Evolutionary conservation across 2,888 invertebrate genomes (phyloP).

Genomic region (Brachyptera putata): DNA sequence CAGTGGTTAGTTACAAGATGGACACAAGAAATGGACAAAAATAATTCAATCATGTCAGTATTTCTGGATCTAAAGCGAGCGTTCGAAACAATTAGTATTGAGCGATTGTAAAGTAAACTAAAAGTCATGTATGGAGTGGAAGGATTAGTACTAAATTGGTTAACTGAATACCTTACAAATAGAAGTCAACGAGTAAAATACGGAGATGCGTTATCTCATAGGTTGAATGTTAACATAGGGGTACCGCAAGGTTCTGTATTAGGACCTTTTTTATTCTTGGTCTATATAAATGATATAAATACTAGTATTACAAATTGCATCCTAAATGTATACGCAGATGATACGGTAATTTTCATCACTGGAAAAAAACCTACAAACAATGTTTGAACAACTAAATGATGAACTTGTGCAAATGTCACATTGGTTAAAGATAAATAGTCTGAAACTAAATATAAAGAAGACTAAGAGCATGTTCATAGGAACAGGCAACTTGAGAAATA

Average conservation of each 20-base stretch:
- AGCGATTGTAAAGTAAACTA: slow-evolving; percentile 26
- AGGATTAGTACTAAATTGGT: slow-evolving; percentile 16
- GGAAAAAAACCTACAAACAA: too few relatives aligned
- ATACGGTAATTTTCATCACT: too few relatives aligned
- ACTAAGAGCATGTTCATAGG: too few relatives aligned
- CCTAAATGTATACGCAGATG: too few relatives aligned
- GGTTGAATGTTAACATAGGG: slow-evolving; percentile 19
- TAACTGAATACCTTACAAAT: slow-evolving; percentile 26
- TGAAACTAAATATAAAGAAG: too few relatives aligned
- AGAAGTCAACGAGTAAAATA: slow-evolving; percentile 29
- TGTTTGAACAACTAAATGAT: too few relatives aligned
- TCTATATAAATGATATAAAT: slow-evolving; percentile 30
- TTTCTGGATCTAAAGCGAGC: slow-evolving; percentile 29
- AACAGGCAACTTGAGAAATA: too few relatives aligned
- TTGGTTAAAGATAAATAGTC: too few relatives aligned
- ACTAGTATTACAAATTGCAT: background rate
- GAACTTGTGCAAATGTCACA: background rate
- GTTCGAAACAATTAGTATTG: slow-evolving; percentile 29
- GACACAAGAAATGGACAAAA: slow-evolving; percentile 23
- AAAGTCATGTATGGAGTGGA: slow-evolving; percentile 23
- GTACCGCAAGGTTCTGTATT: slow-evolving; percentile 34
- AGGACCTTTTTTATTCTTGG: slow-evolving; percentile 32
- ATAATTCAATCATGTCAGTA: slow-evolving; percentile 12
- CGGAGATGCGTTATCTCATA: slow-evolving; percentile 14
- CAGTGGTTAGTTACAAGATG: slow-evolving; percentile 26